These are phyloP conservation scores for Hystrix brachyura DNA, from an alignment of 2,113 vertebrate species.

Conservation along the genomic window DNA sequence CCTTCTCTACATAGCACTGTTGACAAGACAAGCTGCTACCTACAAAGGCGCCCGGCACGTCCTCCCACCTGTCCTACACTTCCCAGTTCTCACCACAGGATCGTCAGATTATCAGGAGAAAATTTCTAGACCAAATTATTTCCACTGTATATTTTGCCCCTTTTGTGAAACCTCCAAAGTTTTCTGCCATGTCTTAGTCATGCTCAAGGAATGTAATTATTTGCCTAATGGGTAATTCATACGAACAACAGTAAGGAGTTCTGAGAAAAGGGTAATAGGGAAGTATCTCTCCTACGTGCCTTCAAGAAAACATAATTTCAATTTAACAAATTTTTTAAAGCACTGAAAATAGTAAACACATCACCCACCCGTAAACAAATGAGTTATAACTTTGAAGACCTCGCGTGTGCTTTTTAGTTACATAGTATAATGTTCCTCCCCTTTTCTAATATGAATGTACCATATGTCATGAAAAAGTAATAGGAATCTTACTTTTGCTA, in stretches of 20 bases:
- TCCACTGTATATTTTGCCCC: background rate
- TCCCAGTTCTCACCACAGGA: background rate
- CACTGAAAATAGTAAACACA: background rate
- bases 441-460: conserved; percentile 31
- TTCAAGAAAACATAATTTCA: conserved; percentile 35
- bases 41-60: background rate
- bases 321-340: conserved; percentile 18
- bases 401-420: background rate
- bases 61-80: background rate
- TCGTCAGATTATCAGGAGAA: background rate
- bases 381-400: background rate
- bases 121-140: background rate
- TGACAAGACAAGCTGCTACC: background rate
- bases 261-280: background rate
- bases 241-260: background rate
- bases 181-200: conserved; percentile 31
- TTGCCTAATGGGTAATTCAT: background rate
- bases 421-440: background rate
- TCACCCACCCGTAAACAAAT: background rate
- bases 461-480: conserved; percentile 38
- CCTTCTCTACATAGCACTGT: background rate
- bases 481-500: background rate
- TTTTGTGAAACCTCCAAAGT: background rate
- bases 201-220: background rate
- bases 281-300: background rate